Conservation (phyloP, 2,888 invertebrate species). For the Mythimna loreyi region DNA sequence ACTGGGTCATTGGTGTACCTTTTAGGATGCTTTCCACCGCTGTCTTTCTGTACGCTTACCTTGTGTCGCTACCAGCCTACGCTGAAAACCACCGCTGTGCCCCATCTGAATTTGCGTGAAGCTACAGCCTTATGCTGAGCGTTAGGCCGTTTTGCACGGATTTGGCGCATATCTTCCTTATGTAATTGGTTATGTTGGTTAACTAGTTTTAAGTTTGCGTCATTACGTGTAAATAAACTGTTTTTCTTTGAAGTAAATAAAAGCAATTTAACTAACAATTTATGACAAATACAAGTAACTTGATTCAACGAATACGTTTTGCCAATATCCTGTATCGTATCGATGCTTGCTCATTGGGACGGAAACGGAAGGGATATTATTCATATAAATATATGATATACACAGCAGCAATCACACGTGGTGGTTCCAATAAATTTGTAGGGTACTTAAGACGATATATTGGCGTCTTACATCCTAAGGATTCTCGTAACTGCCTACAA, state of each 20-base stretch:
- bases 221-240: too few species aligned
- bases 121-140: too few species aligned
- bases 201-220: too few species aligned
- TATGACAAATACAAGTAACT: conserved; percentile 21
- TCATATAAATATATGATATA: conserved; percentile 57
- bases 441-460: conserved; percentile 75
- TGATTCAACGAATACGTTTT: conserved; percentile 47
- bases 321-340: conserved; percentile 53
- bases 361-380: conserved; percentile 57
- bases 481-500: conserved; percentile 77
- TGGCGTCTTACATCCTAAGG: conserved; percentile 72
- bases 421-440: conserved; percentile 53
- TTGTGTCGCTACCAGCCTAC: too few species aligned
- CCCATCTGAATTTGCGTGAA: too few species aligned
- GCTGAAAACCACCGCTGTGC: too few species aligned
- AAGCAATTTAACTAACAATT: background rate
- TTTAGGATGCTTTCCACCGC: background rate
- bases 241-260: too few species aligned
- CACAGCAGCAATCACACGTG: conserved; percentile 56
- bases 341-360: conserved; percentile 30
- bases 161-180: too few species aligned
- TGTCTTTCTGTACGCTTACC: too few species aligned
- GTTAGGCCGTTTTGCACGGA: too few species aligned
- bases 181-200: too few species aligned
- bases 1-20: background rate